Evolutionary conservation across 2,797 vertebrate genomes (phyloP).

Genomic region (Crocidura indochinensis): DNA sequence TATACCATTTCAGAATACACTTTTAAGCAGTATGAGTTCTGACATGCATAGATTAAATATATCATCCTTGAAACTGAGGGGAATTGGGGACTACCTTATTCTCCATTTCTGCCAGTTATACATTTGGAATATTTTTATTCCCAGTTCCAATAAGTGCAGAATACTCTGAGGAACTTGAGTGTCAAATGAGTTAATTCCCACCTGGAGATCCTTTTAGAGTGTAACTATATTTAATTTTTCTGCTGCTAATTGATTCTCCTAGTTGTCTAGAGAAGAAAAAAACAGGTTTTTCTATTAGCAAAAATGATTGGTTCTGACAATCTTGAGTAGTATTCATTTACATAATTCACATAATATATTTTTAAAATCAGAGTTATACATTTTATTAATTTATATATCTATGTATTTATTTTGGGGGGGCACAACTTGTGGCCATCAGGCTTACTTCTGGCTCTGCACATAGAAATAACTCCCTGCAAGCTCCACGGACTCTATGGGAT

Average conservation of each 20-base stretch:
- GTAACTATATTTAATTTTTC: not conserved
- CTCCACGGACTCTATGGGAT: no score
- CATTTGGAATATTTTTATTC: not conserved
- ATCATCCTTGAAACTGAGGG: not conserved
- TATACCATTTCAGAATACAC: not conserved
- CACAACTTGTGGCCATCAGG: no score
- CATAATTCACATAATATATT: no score
- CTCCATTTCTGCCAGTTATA: not conserved
- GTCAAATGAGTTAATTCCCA: not conserved
- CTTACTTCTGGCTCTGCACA: no score
- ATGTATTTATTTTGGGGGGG: no score
- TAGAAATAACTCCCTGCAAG: no score
- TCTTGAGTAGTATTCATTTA: not conserved
- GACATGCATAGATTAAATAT: not conserved
- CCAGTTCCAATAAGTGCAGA: not conserved
- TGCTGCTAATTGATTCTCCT: not conserved
- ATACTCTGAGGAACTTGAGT: not conserved
- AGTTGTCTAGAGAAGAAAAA: not conserved
- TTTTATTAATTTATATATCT: no score
- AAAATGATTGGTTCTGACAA: not conserved
- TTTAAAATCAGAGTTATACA: no score
- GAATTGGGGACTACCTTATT: not conserved
- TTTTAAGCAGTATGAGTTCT: not conserved
- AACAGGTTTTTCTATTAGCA: not conserved
- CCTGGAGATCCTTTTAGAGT: not conserved